These are phyloP conservation scores for Carassius carassius DNA, from an alignment of 2,113 vertebrate genomes.

Conservation along the genomic window DNA sequence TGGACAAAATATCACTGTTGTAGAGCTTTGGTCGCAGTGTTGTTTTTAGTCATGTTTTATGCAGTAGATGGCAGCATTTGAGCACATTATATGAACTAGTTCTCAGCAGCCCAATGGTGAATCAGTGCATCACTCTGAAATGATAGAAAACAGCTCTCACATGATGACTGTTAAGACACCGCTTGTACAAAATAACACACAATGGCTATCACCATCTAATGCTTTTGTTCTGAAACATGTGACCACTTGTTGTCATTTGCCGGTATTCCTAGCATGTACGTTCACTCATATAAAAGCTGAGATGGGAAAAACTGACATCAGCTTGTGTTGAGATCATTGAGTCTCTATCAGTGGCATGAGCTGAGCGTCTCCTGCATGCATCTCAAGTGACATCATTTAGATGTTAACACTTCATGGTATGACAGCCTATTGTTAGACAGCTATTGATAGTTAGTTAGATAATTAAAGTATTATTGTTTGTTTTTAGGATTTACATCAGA, in stretches of 20 bases:
- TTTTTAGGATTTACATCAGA: neutral
- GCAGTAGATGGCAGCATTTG: slow-evolving; percentile 11
- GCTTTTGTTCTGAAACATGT: neutral
- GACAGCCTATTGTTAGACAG: neutral
- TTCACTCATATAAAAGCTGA: neutral
- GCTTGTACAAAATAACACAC: neutral
- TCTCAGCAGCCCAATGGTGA: neutral
- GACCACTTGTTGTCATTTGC: neutral
- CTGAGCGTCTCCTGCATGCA: neutral
- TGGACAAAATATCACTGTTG: neutral
- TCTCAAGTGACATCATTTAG: neutral
- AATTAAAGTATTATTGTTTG: neutral
- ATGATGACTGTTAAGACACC: neutral
- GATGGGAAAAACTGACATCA: neutral
- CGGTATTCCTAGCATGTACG: neutral
- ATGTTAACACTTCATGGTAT: neutral
- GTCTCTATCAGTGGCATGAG: neutral
- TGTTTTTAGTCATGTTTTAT: neutral
- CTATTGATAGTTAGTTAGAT: neutral
- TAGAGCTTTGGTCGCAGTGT: neutral
- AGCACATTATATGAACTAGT: neutral
- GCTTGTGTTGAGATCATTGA: neutral
- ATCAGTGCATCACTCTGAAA: neutral
- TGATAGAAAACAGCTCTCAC: neutral
- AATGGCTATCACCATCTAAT: neutral